A percentile compares a stretch with the other conserved stretches of the same genome.
Conservation (phyloP, 2,113 vertebrate genomes). For the Cottus gobio region DNA sequence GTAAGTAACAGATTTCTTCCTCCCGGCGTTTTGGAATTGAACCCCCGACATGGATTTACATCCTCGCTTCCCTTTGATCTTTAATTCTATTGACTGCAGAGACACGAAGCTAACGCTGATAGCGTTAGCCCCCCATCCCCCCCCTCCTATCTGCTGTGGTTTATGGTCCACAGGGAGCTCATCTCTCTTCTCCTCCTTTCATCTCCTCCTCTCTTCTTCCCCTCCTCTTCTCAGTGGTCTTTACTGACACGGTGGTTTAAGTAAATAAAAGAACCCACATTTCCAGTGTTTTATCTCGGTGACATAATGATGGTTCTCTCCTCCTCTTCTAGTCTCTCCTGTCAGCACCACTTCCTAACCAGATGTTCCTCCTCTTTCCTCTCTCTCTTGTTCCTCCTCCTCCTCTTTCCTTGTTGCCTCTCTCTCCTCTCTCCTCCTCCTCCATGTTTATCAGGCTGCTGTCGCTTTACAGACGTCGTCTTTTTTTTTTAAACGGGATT, state of each 20-base stretch:
- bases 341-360: no score
- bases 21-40: slow-evolving; percentile 11
- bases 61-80: slow-evolving; percentile 48
- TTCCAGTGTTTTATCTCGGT: slow-evolving; percentile 47
- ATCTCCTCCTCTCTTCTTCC: slow-evolving; percentile 34
- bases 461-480: not conserved
- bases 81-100: slow-evolving; percentile 40
- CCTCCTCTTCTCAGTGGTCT: no score
- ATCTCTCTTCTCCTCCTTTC: not conserved
- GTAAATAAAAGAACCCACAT: slow-evolving; percentile 31
- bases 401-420: slow-evolving; percentile 32
- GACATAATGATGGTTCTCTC: no score
- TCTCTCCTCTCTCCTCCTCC: not conserved
- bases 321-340: no score
- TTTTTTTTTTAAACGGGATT: not conserved
- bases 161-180: slow-evolving; percentile 22
- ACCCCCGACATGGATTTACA: slow-evolving; percentile 46
- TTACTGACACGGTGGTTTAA: slow-evolving; percentile 38
- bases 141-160: slow-evolving; percentile 8
- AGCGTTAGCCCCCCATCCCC: slow-evolving; percentile 25
- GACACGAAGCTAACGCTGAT: slow-evolving; percentile 46
- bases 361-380: no score
- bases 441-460: not conserved
- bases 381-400: no score
- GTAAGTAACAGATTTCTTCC: slow-evolving; percentile 1